Evolutionary conservation across 2,797 vertebrate species (phyloP).

Genomic region (Rhadinocentrus ornatus): DNA sequence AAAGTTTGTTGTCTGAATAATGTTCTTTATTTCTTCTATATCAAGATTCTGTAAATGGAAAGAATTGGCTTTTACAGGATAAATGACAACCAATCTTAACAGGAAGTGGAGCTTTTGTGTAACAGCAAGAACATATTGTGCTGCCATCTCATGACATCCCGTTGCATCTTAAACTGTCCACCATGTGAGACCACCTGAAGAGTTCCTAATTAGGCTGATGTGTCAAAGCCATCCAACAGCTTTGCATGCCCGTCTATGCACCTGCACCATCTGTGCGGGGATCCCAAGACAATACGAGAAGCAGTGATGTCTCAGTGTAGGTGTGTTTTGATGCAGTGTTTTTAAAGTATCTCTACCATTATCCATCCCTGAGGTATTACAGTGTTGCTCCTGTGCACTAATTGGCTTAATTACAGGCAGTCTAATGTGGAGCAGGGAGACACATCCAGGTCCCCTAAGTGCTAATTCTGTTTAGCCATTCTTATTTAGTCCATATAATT

Average conservation of each 20-base stretch:
- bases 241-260: slow-evolving; percentile 25
- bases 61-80: neutral
- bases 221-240: slow-evolving; percentile 37
- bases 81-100: too few relatives aligned
- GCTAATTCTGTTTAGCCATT: slow-evolving; percentile 17
- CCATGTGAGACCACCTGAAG: slow-evolving; percentile 3
- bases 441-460: slow-evolving; percentile 28
- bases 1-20: too few relatives aligned
- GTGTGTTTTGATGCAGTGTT: slow-evolving; percentile 42
- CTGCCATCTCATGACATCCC: slow-evolving; percentile 1
- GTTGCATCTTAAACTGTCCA: slow-evolving; percentile 12
- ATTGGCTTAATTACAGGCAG: slow-evolving; percentile 68
- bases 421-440: slow-evolving; percentile 38
- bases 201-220: slow-evolving; percentile 50
- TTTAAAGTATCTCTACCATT: slow-evolving; percentile 35
- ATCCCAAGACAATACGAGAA: slow-evolving; percentile 41
- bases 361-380: slow-evolving; percentile 39
- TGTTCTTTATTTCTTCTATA: too few relatives aligned
- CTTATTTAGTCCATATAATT: slow-evolving; percentile 24
- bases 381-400: slow-evolving; percentile 52
- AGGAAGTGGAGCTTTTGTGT: too few relatives aligned
- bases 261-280: slow-evolving; percentile 53
- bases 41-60: too few relatives aligned
- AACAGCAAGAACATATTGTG: neutral
- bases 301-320: slow-evolving; percentile 27